These are phyloP conservation scores for Tethea ocularis DNA, from an alignment of 2,888 invertebrate genomes.

Conservation along the genomic window DNA sequence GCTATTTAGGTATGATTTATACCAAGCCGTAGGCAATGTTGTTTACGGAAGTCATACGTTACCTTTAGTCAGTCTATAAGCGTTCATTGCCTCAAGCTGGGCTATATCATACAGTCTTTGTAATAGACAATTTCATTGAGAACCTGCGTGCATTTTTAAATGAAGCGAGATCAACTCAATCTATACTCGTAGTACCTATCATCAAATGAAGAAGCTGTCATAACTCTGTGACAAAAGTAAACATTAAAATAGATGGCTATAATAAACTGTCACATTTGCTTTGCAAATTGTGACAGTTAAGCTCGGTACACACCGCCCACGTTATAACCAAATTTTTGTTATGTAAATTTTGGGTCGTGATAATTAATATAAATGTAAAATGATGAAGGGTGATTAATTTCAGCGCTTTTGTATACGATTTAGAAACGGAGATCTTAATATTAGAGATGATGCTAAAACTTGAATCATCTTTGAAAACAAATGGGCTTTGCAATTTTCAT, in stretches of 20 bases:
- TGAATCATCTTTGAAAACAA: not conserved
- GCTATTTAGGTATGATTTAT: constrained; percentile 1
- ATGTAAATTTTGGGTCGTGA: not conserved
- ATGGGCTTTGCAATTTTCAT: not conserved
- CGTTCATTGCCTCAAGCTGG: not conserved
- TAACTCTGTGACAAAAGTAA: not conserved
- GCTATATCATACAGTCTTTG: not conserved
- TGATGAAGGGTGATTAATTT: not conserved
- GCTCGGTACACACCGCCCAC: constrained; percentile 14
- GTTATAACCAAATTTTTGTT: not conserved
- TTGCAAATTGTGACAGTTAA: constrained; percentile 30
- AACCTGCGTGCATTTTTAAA: no score
- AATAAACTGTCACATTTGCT: constrained; percentile 32
- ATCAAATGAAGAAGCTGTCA: not conserved
- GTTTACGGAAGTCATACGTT: not conserved
- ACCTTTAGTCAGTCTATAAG: not conserved
- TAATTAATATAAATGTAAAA: not conserved
- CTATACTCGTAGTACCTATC: no score
- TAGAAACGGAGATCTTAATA: not conserved
- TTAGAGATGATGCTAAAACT: not conserved
- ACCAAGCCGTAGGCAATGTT: not conserved
- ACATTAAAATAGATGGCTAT: constrained; percentile 13
- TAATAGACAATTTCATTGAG: not conserved
- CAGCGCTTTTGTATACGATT: not conserved
- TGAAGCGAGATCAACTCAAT: no score